Conservation (phyloP, 2,888 invertebrate species). For the Dynastes hyllus region DNA sequence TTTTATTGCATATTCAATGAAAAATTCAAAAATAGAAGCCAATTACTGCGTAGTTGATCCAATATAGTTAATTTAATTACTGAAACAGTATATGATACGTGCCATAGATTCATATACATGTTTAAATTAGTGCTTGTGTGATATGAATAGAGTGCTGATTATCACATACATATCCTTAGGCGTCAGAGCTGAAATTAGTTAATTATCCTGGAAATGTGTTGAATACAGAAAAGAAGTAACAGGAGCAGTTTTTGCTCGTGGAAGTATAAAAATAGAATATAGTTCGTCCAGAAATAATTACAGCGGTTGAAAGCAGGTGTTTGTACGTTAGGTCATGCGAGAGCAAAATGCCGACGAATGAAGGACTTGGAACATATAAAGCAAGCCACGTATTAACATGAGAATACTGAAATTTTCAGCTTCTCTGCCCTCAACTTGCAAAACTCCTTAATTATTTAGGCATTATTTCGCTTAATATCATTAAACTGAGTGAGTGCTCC, state of each 20-base stretch:
- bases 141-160: conserved; percentile 3
- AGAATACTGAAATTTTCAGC: conserved; percentile 24
- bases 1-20: too few relatives aligned
- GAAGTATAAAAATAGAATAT: background rate
- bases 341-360: background rate
- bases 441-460: conserved; percentile 34
- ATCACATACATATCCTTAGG: background rate
- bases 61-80: too few relatives aligned
- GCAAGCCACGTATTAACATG: conserved; percentile 3
- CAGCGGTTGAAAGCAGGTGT: background rate
- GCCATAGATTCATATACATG: background rate
- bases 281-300: conserved; percentile 13
- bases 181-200: background rate
- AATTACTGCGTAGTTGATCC: too few relatives aligned
- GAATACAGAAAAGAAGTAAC: background rate
- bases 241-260: background rate
- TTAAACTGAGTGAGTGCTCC: conserved; percentile 20
- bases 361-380: conserved; percentile 1
- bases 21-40: too few relatives aligned
- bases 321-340: conserved; percentile 2
- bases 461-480: conserved; percentile 36
- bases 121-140: background rate
- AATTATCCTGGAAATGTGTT: background rate
- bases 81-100: background rate
- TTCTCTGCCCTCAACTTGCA: conserved; percentile 14